These are phyloP conservation scores for Argopecten irradians DNA, from an alignment of 1,140 invertebrate species.

Conservation along the genomic window DNA sequence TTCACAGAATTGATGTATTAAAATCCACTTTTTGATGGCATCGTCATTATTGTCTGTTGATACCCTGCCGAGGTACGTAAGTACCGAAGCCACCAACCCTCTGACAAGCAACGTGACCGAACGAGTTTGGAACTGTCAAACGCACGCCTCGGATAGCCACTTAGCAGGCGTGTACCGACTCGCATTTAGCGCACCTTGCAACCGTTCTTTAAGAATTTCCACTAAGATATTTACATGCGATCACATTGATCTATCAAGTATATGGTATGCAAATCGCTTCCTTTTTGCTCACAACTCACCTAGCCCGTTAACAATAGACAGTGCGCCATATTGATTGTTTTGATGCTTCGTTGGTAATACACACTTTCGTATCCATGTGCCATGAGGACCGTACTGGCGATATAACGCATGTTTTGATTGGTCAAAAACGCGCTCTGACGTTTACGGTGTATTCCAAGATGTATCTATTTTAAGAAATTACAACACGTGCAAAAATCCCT, in stretches of 20 bases:
- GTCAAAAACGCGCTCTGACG: not conserved
- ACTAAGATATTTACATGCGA: slow-evolving; percentile 12
- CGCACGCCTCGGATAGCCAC: not conserved
- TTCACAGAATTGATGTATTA: not conserved
- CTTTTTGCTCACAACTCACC: not conserved
- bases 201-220: slow-evolving; percentile 24
- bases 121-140: slow-evolving; percentile 21
- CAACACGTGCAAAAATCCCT: not conserved
- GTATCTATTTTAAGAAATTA: not conserved
- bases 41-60: not conserved
- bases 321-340: slow-evolving; percentile 43
- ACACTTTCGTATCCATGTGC: slow-evolving; percentile 28
- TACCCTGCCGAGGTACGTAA: not conserved
- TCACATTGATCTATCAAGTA: slow-evolving; percentile 17
- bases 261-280: not conserved
- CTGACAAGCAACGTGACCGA: not conserved
- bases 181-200: slow-evolving; percentile 24
- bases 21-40: not conserved
- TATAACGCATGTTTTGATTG: slow-evolving; percentile 27
- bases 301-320: slow-evolving; percentile 15
- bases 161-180: not conserved
- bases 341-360: slow-evolving; percentile 46
- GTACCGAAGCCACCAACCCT: not conserved
- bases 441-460: slow-evolving; percentile 2
- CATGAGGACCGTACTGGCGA: not conserved